A percentile compares a stretch with the other conserved stretches of the same genome.
phyloP scores from a whole-genome alignment of 2,797 vertebrate species.

The Chromis chromis region DNA sequence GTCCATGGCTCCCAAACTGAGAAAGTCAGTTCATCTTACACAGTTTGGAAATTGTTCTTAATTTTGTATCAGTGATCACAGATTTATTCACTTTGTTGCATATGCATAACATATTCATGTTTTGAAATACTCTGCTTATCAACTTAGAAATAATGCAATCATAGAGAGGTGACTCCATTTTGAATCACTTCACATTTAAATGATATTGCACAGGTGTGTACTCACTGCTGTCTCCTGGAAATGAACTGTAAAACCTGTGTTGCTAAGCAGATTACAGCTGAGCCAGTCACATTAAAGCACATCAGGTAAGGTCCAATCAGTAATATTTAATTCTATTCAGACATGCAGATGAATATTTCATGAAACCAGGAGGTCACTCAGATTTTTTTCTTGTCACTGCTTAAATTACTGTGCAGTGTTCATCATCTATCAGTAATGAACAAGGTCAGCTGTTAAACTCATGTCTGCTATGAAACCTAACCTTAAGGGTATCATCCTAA shows the following conservation, averaged over 20 bases:
- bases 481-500: neutral
- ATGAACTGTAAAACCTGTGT: constrained; percentile 16
- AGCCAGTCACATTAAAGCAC: constrained; percentile 38
- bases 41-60: too few relatives aligned
- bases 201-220: too few relatives aligned
- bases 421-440: constrained; percentile 6
- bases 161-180: too few relatives aligned
- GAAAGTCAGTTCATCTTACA: too few relatives aligned
- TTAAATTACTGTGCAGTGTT: constrained; percentile 8
- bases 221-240: neutral
- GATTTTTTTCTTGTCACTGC: constrained; percentile 25
- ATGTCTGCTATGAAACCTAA: neutral
- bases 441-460: constrained; percentile 16
- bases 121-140: too few relatives aligned
- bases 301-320: constrained; percentile 55
- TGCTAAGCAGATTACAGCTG: constrained; percentile 54
- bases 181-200: too few relatives aligned
- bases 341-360: constrained; percentile 74
- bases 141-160: too few relatives aligned
- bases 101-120: too few relatives aligned
- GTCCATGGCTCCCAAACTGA: too few relatives aligned
- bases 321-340: constrained; percentile 70
- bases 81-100: too few relatives aligned
- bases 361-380: constrained; percentile 39
- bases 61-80: too few relatives aligned